These are phyloP conservation scores for Pelvicachromis taeniatus DNA, from an alignment of 2,113 vertebrate genomes.

Conservation along the genomic window DNA sequence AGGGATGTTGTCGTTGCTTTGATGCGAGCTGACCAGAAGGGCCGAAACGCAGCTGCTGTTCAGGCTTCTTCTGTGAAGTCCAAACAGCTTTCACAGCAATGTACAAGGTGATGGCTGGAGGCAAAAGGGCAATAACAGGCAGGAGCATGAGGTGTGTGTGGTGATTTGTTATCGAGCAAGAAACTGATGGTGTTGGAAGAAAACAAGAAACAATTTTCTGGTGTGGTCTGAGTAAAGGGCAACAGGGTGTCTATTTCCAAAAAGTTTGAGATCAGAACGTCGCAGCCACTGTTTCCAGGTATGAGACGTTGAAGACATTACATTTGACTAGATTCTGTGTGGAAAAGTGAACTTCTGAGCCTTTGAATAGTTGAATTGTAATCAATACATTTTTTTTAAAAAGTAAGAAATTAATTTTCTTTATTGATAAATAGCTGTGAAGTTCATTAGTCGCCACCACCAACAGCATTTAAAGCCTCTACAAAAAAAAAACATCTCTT, in stretches of 20 bases:
- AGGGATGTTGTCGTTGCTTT: conserved; percentile 17
- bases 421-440: not conserved
- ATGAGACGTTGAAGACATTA: not conserved
- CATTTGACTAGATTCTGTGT: not conserved
- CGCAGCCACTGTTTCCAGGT: not conserved
- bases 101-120: not conserved
- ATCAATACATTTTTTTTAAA: not conserved
- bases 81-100: not conserved
- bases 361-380: not conserved
- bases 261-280: not conserved
- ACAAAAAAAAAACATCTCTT: not conserved
- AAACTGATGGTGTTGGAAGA: accelerated
- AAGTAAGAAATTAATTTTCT: not conserved
- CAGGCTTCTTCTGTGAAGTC: not conserved
- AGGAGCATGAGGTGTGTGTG: not conserved
- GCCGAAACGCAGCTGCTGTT: conserved; percentile 24
- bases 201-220: not conserved
- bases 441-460: not conserved
- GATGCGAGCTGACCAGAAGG: not conserved
- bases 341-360: not conserved
- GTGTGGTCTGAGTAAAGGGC: not conserved
- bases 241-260: not conserved
- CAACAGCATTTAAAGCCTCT: not conserved
- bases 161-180: not conserved
- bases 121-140: not conserved